A percentile compares a stretch with the other conserved stretches of the same genome.
phyloP scores from a whole-genome alignment of 1,140 invertebrate genomes.

The Lanistes nyassanus region DNA sequence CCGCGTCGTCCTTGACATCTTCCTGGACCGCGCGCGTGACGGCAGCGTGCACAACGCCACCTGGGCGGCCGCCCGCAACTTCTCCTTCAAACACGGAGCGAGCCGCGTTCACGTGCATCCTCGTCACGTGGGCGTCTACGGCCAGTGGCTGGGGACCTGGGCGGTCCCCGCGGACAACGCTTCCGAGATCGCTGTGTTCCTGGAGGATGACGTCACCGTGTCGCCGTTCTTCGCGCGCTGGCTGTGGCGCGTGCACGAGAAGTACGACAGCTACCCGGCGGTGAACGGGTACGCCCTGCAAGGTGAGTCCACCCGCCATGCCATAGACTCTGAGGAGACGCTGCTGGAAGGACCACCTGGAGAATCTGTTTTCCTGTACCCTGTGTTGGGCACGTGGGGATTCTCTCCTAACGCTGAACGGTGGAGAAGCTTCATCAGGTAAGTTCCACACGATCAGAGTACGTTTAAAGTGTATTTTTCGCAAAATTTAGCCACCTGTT shows the following conservation, averaged over 20 bases:
- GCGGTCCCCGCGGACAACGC: slow-evolving; percentile 26
- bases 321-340: slow-evolving; percentile 17
- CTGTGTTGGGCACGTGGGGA: slow-evolving; percentile 47
- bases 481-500: no score
- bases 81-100: slow-evolving; percentile 44
- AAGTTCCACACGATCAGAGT: not conserved
- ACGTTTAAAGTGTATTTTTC: no score
- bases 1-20: slow-evolving; percentile 44
- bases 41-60: slow-evolving; percentile 37
- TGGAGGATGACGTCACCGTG: slow-evolving; percentile 57
- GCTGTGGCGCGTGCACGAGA: slow-evolving; percentile 49
- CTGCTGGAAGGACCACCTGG: slow-evolving; percentile 18
- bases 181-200: slow-evolving; percentile 53
- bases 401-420: slow-evolving; percentile 44
- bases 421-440: slow-evolving; percentile 42
- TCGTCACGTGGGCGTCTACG: slow-evolving; percentile 47
- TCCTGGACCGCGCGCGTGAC: slow-evolving; percentile 44
- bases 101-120: slow-evolving; percentile 42
- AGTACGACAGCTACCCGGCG: slow-evolving; percentile 38
- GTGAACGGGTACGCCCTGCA: slow-evolving; percentile 51
- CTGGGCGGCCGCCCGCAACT: slow-evolving; percentile 26
- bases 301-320: slow-evolving; percentile 43
- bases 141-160: slow-evolving; percentile 59
- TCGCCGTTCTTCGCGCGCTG: slow-evolving; percentile 51
- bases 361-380: slow-evolving; percentile 35